A percentile compares a stretch with the other conserved stretches of the same genome.
Evolutionary conservation across 2,113 vertebrate genomes (phyloP).

Genomic region (Alaudala cheleensis): DNA sequence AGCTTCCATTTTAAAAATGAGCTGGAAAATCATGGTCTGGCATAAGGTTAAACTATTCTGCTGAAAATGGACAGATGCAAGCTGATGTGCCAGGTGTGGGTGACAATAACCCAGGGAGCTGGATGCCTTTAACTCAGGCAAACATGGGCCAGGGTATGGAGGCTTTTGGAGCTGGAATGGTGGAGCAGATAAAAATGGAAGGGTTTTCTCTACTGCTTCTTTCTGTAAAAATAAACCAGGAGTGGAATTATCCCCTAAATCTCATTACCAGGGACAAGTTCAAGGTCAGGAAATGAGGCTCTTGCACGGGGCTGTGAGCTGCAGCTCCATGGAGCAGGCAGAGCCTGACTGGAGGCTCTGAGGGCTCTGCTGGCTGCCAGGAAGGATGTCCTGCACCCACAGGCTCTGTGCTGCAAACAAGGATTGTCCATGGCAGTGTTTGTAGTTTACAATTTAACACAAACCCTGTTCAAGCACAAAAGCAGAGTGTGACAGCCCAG

Average conservation of each 20-base stretch:
- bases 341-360: neutral
- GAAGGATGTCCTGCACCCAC: neutral
- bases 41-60: neutral
- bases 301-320: neutral
- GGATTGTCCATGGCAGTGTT: neutral
- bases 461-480: neutral
- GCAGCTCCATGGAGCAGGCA: accelerated
- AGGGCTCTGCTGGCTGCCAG: neutral
- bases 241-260: neutral
- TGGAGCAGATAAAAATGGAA: neutral
- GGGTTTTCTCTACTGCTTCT: neutral
- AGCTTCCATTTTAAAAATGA: neutral
- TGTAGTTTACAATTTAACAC: neutral
- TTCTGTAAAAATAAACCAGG: neutral
- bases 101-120: neutral
- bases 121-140: neutral
- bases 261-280: neutral
- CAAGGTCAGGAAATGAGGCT: neutral
- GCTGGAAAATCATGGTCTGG: neutral
- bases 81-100: neutral
- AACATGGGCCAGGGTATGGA: neutral
- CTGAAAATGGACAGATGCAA: neutral
- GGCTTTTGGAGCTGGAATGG: neutral
- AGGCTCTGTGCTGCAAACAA: neutral
- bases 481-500: neutral